phyloP scores from a whole-genome alignment of 1,140 invertebrate species.

The Meloidogyne exigua region DNA sequence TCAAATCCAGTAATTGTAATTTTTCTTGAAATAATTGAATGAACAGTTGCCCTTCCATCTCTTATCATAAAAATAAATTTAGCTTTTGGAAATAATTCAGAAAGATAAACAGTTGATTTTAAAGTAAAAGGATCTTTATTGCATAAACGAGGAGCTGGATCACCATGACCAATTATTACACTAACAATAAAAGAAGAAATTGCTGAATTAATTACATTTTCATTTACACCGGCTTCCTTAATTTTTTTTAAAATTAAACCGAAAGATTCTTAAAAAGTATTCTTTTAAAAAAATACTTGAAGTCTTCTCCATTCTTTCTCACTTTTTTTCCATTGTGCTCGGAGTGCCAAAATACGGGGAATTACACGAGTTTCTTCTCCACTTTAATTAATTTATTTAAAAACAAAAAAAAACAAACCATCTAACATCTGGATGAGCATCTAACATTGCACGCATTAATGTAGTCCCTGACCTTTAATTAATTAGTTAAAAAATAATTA shows the following conservation, averaged over 20 bases:
- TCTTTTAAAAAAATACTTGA: conserved; percentile 15
- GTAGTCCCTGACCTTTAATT: conserved; percentile 69
- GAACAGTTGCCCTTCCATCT: conserved; percentile 92
- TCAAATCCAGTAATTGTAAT: conserved; percentile 96
- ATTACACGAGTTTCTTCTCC: conserved; percentile 81
- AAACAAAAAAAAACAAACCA: conserved; percentile 67
- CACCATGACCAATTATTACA: conserved; percentile 89
- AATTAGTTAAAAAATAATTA: background rate
- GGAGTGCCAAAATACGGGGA: conserved; percentile 84
- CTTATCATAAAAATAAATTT: conserved; percentile 98
- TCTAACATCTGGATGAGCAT: conserved; percentile 94
- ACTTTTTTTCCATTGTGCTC: conserved; percentile 86
- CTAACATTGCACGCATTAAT: conserved; percentile 87
- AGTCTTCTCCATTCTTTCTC: conserved; percentile 75
- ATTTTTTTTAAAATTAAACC: conserved; percentile 29
- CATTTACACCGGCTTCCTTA: conserved; percentile 84
- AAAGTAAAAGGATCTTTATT: conserved; percentile 97
- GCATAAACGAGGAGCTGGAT: conserved; percentile 82
- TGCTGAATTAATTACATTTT: conserved; percentile 86
- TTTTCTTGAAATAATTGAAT: conserved; percentile 94
- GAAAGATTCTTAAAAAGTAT: no score
- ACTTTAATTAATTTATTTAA: conserved; percentile 39
- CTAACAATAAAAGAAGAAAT: conserved; percentile 90
- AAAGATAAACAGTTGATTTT: conserved; percentile 82
- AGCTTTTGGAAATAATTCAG: conserved; percentile 72